Evolutionary conservation across 2,888 invertebrate species (phyloP), one percentile per base, ranked within the genome.

Genomic region (Eupithecia vulgata): DNA sequence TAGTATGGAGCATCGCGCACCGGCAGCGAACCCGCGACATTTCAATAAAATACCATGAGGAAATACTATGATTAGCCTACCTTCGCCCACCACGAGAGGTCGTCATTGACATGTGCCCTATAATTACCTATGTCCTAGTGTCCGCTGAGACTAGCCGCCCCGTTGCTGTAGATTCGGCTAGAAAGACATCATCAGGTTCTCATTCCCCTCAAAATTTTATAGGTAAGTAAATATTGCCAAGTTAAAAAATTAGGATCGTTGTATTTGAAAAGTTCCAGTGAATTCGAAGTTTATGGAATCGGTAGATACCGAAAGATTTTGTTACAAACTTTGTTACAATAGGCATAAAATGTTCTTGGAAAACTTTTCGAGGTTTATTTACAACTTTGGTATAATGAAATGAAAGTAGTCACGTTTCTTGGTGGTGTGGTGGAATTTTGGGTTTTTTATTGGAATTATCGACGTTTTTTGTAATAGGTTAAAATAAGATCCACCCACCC

Each of bases 281-380:
- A 74, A 66, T 59, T 74, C 64, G 42, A 69, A 62, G 62, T 68
- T 68, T n/a, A 71, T 59, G 37, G 61, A 71, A 74, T 71, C 68
- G 68, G 45, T 65, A 71, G 74, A 68, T 74, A 71, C 71, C 66
- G 71, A 59, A 74, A 74, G 59, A 74, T 71, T 71, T 48, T 71
- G 74, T 68, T 64, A 67, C 67, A 57, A 74, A 74, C 69, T 69
- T 45, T 45, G 65, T 71, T 71, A 45, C 68, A 68, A 52, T 57
- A 68, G 70, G 70, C 73, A 67, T 70, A 67, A 52, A 59, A 70
- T 71, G 74, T 74, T 74, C 74, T 45, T 62, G 67, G 67, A 67
- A 67, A 67, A 64, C 5, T 74, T 74, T 65, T 65, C 34, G 67
- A 65, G 74, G 74, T 68, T 74, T 65, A 68, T 68, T 74, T 74